phyloP scores from a whole-genome alignment of 2,113 vertebrate species.

The Chelonoidis abingdonii region DNA sequence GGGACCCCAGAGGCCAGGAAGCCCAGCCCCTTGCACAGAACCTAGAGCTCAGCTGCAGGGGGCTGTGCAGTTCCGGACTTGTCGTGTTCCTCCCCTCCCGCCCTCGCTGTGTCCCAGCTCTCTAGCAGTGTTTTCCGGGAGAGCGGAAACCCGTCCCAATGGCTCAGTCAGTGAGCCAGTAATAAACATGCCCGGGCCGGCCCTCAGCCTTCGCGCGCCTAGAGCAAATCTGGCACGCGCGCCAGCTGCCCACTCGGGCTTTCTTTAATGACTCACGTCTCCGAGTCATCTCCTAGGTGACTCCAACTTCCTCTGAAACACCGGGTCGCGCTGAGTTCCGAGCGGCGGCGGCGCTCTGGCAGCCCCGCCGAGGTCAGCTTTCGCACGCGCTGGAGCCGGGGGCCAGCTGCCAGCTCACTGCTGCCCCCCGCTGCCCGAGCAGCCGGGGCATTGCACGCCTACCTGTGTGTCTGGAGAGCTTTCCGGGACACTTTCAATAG shows the following conservation, averaged over 20 bases:
- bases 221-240: background rate
- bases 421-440: too few relatives aligned
- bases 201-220: background rate
- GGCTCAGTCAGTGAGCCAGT: background rate
- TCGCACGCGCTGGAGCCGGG: too few relatives aligned
- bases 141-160: background rate
- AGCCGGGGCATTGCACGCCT: too few relatives aligned
- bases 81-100: background rate
- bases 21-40: background rate
- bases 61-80: too few relatives aligned
- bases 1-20: background rate
- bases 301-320: background rate
- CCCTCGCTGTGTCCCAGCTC: background rate
- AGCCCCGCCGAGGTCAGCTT: too few relatives aligned
- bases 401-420: too few relatives aligned
- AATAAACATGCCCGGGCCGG: background rate
- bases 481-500: rapidly evolving
- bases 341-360: too few relatives aligned
- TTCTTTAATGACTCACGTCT: constrained; percentile 6
- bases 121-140: background rate
- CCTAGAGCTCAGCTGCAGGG: too few relatives aligned
- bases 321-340: background rate
- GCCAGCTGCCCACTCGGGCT: background rate
- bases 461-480: background rate
- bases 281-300: background rate